Conservation (phyloP, 2,888 invertebrate species). For the Drosophila subsilvestris region DNA sequence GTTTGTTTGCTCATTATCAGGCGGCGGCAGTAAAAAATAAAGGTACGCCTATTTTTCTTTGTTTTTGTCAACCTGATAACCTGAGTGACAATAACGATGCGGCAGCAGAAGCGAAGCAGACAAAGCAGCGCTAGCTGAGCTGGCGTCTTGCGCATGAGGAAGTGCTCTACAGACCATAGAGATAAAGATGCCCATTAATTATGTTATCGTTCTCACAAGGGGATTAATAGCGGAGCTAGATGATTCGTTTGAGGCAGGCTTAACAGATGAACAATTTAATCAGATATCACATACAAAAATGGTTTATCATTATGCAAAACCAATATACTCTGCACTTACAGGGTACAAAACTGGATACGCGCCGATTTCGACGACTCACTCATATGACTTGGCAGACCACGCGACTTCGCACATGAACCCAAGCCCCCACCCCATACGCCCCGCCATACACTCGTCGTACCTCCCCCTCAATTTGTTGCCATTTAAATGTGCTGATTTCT, state of each 20-base stretch:
- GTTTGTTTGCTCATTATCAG: constrained; percentile 38
- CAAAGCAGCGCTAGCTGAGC: constrained; percentile 23
- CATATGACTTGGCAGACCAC: constrained; percentile 78
- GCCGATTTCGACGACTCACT: constrained; percentile 62
- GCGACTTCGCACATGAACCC: constrained; percentile 74
- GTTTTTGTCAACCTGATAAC: constrained; percentile 70
- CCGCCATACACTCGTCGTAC: constrained; percentile 29
- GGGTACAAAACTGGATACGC: constrained; percentile 42
- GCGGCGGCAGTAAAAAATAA: constrained; percentile 55
- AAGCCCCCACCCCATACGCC: constrained; percentile 10
- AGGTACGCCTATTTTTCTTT: constrained; percentile 29
- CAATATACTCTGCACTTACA: background rate
- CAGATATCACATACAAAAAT: too few relatives aligned
- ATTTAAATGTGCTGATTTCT: constrained; percentile 66
- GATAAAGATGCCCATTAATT: background rate
- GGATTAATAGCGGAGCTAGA: background rate
- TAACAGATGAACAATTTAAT: too few relatives aligned
- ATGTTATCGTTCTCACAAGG: background rate
- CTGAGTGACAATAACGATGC: constrained; percentile 45
- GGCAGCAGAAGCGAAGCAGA: constrained; percentile 27
- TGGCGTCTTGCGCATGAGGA: constrained; percentile 15
- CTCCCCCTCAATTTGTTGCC: constrained; percentile 43
- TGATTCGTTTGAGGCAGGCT: background rate
- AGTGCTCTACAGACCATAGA: background rate
- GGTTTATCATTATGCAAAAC: background rate